Evolutionary conservation across 2,888 invertebrate species (phyloP).

Genomic region (Agrilus cyanescens): DNA sequence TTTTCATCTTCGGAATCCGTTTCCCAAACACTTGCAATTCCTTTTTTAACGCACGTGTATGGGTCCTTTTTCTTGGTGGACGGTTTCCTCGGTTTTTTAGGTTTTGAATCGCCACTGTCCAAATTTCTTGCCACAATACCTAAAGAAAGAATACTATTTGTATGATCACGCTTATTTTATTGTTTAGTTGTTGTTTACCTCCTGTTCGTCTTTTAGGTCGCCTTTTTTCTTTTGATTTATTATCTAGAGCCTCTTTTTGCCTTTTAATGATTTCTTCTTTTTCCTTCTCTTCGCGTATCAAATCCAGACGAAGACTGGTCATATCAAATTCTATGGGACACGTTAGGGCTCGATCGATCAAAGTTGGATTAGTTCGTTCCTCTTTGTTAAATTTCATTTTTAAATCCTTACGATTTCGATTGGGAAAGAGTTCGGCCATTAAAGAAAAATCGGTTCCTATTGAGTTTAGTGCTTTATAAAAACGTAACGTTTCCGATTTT

Average conservation of each 20-base stretch:
- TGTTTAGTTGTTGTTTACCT: no score
- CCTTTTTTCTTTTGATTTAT: conserved; percentile 4
- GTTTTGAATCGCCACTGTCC: no score
- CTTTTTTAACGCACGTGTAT: conserved; percentile 8
- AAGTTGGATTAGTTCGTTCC: conserved; percentile 59
- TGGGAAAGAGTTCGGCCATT: conserved; percentile 72
- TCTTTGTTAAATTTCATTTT: conserved; percentile 91
- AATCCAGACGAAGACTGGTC: conserved; percentile 45
- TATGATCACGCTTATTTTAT: no score
- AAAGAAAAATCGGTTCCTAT: conserved; percentile 89
- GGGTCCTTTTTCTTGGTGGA: neutral
- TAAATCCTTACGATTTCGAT: conserved; percentile 65
- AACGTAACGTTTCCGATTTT: conserved; percentile 71
- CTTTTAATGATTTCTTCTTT: conserved; percentile 20
- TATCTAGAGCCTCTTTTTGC: conserved; percentile 14
- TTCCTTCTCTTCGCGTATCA: conserved; percentile 37
- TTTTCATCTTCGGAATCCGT: conserved; percentile 4
- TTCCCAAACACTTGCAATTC: conserved; percentile 7
- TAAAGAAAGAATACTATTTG: no score
- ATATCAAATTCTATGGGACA: conserved; percentile 59
- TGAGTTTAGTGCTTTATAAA: conserved; percentile 80
- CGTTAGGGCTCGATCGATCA: conserved; percentile 65
- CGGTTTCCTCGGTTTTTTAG: neutral
- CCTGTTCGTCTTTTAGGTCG: neutral
- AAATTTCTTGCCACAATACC: no score